Percentiles rank a stretch among this genome's conserved stretches.
Evolutionary conservation across 1,140 invertebrate genomes (phyloP).

Genomic region (Hylaeus anthracinus): DNA sequence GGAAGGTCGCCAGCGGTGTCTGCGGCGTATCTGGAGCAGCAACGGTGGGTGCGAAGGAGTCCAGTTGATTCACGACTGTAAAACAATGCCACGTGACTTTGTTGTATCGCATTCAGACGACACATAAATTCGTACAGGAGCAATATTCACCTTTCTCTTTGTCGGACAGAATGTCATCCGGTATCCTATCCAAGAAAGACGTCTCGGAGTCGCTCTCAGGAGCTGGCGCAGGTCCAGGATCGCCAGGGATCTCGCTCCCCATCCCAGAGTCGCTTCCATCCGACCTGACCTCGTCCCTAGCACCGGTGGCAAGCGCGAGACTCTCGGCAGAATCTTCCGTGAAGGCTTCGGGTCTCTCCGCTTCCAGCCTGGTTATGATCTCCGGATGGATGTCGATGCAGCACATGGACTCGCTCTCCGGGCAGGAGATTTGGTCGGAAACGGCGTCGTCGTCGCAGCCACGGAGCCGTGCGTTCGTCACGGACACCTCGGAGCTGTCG

Average conservation of each 20-base stretch:
- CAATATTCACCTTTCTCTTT: constrained; percentile 75
- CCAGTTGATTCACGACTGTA: constrained; percentile 64
- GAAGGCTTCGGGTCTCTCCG: constrained; percentile 74
- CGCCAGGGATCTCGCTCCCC: constrained; percentile 84
- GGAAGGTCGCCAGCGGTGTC: constrained; percentile 47
- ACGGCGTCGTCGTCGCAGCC: constrained; percentile 57
- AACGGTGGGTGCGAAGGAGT: constrained; percentile 52
- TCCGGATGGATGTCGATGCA: constrained; percentile 63
- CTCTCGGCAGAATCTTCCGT: constrained; percentile 79
- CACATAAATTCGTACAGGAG: too few relatives aligned
- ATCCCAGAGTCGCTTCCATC: constrained; percentile 92
- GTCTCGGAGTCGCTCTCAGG: constrained; percentile 81
- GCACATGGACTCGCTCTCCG: constrained; percentile 65
- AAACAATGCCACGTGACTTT: not conserved
- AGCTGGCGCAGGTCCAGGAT: constrained; percentile 76
- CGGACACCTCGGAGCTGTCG: constrained; percentile 73
- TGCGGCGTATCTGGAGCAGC: constrained; percentile 45
- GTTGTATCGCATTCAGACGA: too few relatives aligned
- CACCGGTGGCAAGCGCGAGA: constrained; percentile 70
- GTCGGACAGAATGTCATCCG: constrained; percentile 77
- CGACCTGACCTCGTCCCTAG: constrained; percentile 82
- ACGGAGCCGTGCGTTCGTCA: constrained; percentile 53
- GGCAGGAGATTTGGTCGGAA: constrained; percentile 51
- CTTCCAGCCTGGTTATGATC: constrained; percentile 72
- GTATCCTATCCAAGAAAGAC: constrained; percentile 80